phyloP scores from a whole-genome alignment of 2,888 invertebrate genomes.

The Volucella bombylans region DNA sequence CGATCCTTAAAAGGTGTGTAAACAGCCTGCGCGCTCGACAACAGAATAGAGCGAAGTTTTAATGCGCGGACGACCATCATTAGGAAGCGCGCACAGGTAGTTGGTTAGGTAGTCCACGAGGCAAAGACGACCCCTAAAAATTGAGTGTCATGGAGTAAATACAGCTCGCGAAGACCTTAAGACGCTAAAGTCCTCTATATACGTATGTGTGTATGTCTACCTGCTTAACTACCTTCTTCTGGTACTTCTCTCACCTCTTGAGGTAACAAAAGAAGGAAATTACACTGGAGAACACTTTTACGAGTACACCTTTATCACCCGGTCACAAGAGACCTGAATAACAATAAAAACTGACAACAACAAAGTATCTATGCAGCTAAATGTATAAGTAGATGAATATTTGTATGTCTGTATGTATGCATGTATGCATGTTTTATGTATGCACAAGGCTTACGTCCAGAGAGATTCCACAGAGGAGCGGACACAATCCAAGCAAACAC shows the following conservation, averaged over 20 bases:
- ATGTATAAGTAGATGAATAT: neutral
- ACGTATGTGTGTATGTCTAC: slow-evolving; percentile 12
- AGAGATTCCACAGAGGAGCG: slow-evolving; percentile 25
- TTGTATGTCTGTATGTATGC: neutral
- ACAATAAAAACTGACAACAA: slow-evolving; percentile 53
- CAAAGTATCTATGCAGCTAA: slow-evolving; percentile 21
- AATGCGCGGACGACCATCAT: slow-evolving; percentile 28
- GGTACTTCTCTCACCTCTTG: slow-evolving; percentile 1
- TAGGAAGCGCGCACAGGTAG: slow-evolving; percentile 48
- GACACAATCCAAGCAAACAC: slow-evolving; percentile 63
- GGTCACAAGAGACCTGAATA: slow-evolving; percentile 66
- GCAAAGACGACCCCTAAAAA: slow-evolving; percentile 40
- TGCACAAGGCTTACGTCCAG: slow-evolving; percentile 33
- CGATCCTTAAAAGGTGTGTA: slow-evolving; percentile 41
- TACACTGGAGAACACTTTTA: slow-evolving; percentile 64
- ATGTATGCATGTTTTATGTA: slow-evolving; percentile 4
- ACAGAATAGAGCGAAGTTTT: slow-evolving; percentile 40
- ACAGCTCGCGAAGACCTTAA: slow-evolving; percentile 27
- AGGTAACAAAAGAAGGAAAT: slow-evolving; percentile 46
- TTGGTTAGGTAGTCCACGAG: slow-evolving; percentile 19
- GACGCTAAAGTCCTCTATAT: neutral
- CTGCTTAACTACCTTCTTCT: neutral
- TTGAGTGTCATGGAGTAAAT: slow-evolving; percentile 15
- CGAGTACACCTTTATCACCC: slow-evolving; percentile 73
- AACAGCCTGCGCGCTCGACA: slow-evolving; percentile 13